These are phyloP conservation scores for Balaenoptera acutorostrata DNA, from an alignment of 2,113 vertebrate species.

Conservation along the genomic window DNA sequence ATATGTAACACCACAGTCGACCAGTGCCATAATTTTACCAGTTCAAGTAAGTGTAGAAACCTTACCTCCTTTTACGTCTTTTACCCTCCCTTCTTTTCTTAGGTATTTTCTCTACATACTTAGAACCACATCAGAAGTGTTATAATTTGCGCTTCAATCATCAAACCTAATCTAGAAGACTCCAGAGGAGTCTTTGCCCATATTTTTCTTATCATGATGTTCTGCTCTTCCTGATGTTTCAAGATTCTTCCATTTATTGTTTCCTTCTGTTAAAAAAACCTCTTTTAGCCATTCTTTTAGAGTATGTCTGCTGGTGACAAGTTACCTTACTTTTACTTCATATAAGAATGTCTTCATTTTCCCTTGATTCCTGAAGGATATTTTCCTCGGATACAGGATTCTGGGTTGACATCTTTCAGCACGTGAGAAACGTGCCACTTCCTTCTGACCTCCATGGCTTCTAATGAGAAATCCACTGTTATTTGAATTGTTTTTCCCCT, in stretches of 20 bases:
- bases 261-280: neutral
- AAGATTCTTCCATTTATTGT: neutral
- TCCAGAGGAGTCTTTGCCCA: neutral
- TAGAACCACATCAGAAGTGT: neutral
- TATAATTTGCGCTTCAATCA: neutral
- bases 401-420: neutral
- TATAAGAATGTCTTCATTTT: neutral
- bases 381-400: neutral
- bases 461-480: neutral
- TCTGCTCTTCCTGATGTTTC: neutral
- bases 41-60: neutral
- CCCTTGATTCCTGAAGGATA: neutral
- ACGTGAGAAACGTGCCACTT: neutral
- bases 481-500: neutral
- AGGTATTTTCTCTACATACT: neutral
- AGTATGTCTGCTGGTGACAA: neutral
- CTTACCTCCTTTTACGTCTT: neutral
- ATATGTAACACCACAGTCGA: neutral
- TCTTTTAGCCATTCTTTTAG: neutral
- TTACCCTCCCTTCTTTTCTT: neutral
- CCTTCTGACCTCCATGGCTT: neutral
- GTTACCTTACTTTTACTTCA: neutral
- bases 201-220: neutral
- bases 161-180: neutral
- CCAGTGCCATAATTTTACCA: neutral